A percentile compares a stretch with the other conserved stretches of the same genome.
These are phyloP conservation scores for Heterocephalus glaber DNA, from an alignment of 2,113 vertebrate genomes.

Conservation along the genomic window DNA sequence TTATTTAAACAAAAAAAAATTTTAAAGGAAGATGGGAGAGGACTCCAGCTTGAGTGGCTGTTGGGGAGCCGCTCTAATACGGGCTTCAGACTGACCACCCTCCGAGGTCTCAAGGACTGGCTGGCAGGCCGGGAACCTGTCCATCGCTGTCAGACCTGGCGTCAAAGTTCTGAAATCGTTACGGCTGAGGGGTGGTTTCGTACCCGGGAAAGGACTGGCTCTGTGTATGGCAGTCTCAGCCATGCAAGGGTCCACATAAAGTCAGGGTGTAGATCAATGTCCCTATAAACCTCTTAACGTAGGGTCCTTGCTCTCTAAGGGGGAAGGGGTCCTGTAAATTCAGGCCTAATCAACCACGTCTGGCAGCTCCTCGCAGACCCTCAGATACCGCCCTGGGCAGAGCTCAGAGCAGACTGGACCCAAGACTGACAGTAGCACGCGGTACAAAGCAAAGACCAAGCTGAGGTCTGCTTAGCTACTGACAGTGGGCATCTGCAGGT, in stretches of 20 bases:
- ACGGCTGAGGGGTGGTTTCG: neutral
- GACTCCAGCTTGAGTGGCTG: neutral
- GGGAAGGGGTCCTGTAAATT: neutral
- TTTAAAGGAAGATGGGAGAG: neutral
- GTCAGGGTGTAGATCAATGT: neutral
- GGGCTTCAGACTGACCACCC: no score
- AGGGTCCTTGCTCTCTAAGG: neutral
- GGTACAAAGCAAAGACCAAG: neutral
- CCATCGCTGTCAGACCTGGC: neutral
- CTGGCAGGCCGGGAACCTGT: neutral
- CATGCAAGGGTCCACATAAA: neutral
- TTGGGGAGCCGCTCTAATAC: neutral
- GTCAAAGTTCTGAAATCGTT: neutral
- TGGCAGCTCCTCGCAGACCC: neutral
- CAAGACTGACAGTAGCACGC: neutral
- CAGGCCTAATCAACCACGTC: neutral
- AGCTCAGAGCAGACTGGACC: neutral
- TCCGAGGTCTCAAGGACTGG: neutral
- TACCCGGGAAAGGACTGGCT: neutral
- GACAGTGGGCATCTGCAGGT: neutral
- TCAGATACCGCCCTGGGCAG: neutral
- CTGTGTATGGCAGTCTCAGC: neutral
- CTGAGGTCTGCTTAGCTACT: neutral
- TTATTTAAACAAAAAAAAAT: neutral
- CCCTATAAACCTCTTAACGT: neutral